phyloP scores from a whole-genome alignment of 2,113 vertebrate species.

The Pampusana beccarii region DNA sequence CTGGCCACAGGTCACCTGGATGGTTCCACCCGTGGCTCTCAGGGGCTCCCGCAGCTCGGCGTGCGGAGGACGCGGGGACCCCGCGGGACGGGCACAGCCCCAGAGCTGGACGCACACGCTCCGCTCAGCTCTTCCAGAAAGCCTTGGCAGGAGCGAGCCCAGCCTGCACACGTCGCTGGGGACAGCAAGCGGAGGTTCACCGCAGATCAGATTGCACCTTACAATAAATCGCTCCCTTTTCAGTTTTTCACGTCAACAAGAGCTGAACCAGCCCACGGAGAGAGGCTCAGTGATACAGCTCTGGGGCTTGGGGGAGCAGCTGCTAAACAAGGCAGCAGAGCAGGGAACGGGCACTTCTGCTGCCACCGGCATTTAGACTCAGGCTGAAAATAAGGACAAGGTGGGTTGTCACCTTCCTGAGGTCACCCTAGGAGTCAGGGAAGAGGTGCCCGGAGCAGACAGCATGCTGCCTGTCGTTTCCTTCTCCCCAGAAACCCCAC shows the following conservation, averaged over 20 bases:
- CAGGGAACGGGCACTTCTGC: not conserved
- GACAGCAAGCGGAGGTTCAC: not conserved
- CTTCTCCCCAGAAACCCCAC: not conserved
- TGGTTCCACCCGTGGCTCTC: fast-evolving
- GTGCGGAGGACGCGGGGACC: not conserved
- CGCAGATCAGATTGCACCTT: not conserved
- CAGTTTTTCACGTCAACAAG: not conserved
- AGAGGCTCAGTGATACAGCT: fast-evolving
- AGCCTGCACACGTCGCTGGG: not conserved
- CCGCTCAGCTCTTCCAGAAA: not conserved
- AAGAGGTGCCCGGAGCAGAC: not conserved
- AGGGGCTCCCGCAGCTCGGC: fast-evolving
- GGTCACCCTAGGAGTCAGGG: fast-evolving
- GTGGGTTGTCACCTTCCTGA: not conserved
- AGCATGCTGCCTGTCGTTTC: too few relatives aligned
- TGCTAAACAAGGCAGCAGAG: not conserved
- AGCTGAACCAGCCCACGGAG: not conserved
- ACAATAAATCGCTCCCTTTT: not conserved
- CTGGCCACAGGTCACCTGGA: fast-evolving
- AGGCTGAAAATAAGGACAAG: not conserved
- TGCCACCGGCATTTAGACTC: not conserved
- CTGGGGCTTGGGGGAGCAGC: not conserved
- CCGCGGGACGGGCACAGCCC: not conserved
- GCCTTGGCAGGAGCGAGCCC: not conserved
- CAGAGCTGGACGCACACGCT: not conserved